A percentile compares a stretch with the other conserved stretches of the same genome.
Evolutionary conservation across 2,113 vertebrate species (phyloP).

Genomic region (Spilogale gracilis): DNA sequence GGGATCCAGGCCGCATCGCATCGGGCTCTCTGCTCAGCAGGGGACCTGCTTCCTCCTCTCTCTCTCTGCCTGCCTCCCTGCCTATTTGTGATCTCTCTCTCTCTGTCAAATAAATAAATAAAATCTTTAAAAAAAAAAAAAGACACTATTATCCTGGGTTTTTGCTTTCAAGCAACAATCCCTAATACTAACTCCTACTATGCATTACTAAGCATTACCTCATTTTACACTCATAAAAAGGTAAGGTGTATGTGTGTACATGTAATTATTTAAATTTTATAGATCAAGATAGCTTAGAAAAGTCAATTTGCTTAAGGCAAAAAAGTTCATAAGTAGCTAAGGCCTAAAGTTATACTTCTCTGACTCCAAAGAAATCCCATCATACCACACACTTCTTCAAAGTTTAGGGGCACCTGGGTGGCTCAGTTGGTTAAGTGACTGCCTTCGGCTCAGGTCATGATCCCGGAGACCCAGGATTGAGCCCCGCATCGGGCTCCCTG

Average conservation of each 20-base stretch:
- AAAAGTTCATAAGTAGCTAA: background rate
- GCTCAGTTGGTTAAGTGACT: too few species aligned
- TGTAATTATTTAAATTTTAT: background rate
- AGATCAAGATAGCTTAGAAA: conserved; percentile 17
- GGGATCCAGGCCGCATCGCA: too few species aligned
- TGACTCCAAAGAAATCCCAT: background rate
- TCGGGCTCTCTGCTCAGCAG: too few species aligned
- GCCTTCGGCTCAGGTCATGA: too few species aligned
- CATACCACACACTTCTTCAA: background rate
- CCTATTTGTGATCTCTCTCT: too few species aligned
- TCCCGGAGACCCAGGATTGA: too few species aligned
- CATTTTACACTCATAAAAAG: background rate
- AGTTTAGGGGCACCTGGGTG: background rate
- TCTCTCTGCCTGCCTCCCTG: too few species aligned
- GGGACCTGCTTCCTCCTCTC: too few species aligned
- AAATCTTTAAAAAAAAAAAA: too few species aligned
- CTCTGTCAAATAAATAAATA: too few species aligned
- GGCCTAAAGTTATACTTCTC: background rate
- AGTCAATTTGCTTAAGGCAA: background rate
- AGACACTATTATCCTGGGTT: background rate
- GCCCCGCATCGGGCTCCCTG: too few species aligned
- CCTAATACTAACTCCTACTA: background rate
- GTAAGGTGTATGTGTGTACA: background rate
- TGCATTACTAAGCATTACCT: conserved; percentile 12
- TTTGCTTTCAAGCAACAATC: conserved; percentile 18